Conservation (phyloP, 2,888 invertebrate genomes). For the Cantharis rustica region DNA sequence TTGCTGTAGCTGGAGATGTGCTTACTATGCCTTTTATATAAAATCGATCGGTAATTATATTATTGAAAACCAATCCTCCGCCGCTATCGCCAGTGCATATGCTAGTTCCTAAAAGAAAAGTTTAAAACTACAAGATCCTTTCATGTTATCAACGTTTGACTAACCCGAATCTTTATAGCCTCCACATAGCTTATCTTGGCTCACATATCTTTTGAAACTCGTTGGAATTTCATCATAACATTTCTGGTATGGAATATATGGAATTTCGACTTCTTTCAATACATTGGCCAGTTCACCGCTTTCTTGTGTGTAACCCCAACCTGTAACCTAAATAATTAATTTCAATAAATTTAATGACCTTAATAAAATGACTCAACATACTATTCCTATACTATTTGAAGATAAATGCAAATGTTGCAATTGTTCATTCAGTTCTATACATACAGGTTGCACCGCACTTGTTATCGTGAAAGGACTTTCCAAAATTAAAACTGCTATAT, state of each 20-base stretch:
- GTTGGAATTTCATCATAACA: not conserved
- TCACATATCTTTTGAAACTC: not conserved
- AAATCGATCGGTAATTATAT: not conserved
- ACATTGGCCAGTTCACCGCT: not conserved
- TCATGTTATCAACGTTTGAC: not conserved
- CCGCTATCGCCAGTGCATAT: not conserved
- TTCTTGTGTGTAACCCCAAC: not conserved
- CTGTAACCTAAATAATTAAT: not conserved
- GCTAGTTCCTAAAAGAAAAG: not conserved
- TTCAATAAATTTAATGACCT: not conserved
- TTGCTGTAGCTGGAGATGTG: not conserved
- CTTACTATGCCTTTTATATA: not conserved
- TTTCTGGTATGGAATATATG: not conserved
- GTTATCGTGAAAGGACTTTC: conserved; percentile 42
- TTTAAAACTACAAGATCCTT: no score
- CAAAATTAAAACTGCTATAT: conserved; percentile 49
- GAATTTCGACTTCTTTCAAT: not conserved
- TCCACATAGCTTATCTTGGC: not conserved
- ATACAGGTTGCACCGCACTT: conserved; percentile 48
- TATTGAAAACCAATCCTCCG: not conserved
- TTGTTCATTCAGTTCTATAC: conserved; percentile 40
- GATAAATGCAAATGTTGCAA: conserved; percentile 16
- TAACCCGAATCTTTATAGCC: not conserved
- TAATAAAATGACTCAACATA: conserved; percentile 27
- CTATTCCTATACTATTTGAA: conserved; percentile 32